Base-by-base conservation (phyloP, 2,797 vertebrate species). In the Ibycter americanus region DNA sequence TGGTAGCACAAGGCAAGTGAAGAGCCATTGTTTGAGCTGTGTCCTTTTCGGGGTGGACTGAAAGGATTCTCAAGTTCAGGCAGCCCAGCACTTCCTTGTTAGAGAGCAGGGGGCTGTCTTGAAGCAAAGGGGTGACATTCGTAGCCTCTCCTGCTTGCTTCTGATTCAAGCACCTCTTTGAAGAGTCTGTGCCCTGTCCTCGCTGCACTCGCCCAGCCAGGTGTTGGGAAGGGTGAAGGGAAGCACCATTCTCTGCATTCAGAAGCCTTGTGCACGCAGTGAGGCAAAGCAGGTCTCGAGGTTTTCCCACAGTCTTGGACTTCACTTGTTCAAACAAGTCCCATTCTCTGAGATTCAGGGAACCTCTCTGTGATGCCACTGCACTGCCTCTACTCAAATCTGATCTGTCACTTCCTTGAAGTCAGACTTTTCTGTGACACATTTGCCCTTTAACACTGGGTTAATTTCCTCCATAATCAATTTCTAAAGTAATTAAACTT, bases 401-500 rank as follows among this genome's bases (percentile, higher is more conserved):
- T n/a, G 36, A 40, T 72, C 68, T 68, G 66, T 74, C 38, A n/a
- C 40, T 59, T 29, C 67, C 67, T 74, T 38, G 76, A 82, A 87
- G 85, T 58, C 68, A 72, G 86, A 40, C 90, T 83, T 91, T 46
- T 34, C 62, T 59, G 46, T 47, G 63, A 55, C 46, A 82, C 27
- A 72, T 71, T 67, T 83, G 66, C 78, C 83, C 91, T 89, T 90
- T 68, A 70, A 58, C 87, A 51, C 32, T 27, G 52, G 71, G 70
- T 81, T 91, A 31, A 46, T 77, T 94, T 90, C 78, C 76, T 88
- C 84, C 90, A 66, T 84, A 83, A 80, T 89, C 65, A 62, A 32
- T 87, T 90, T 92, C 80, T 90, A 55, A 89, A 90, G 47, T 85
- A 76, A 94, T 89, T 78, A 79, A 94, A 94, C 83, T 76, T 84